These are phyloP conservation scores for Drosophila austrosaltans DNA, from an alignment of 2,888 invertebrate species.

Conservation along the genomic window DNA sequence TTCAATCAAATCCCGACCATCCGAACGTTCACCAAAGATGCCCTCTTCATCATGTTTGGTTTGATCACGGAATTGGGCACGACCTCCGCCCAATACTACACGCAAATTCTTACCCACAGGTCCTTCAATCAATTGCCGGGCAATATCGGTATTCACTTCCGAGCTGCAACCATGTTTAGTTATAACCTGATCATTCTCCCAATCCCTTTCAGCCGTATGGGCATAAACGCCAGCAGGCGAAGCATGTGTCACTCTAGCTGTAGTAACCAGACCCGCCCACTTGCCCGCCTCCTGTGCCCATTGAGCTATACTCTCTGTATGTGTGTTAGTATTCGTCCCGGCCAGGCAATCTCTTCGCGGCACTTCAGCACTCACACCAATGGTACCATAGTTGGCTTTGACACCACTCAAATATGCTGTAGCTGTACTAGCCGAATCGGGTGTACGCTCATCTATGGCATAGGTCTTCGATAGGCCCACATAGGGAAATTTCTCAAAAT, in stretches of 20 bases:
- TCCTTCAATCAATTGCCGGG: conserved; percentile 87
- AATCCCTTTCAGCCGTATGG: conserved; percentile 87
- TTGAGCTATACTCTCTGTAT: conserved; percentile 87
- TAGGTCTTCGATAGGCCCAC: conserved; percentile 86
- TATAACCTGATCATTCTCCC: conserved; percentile 88
- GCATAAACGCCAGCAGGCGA: conserved; percentile 90
- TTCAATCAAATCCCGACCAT: conserved; percentile 87
- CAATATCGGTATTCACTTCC: conserved; percentile 87
- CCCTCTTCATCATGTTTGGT: conserved; percentile 85
- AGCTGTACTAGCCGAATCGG: conserved; percentile 92
- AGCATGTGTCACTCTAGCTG: conserved; percentile 90
- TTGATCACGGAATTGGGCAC: conserved; percentile 71
- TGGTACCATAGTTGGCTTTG: conserved; percentile 90
- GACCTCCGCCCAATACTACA: conserved; percentile 84
- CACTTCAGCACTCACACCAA: conserved; percentile 89
- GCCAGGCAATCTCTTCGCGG: conserved; percentile 86
- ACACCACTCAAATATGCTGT: conserved; percentile 92
- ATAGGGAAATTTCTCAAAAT: conserved; percentile 87
- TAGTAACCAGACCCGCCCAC: conserved; percentile 89
- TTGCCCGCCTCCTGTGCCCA: conserved; percentile 88
- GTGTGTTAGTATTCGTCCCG: conserved; percentile 85
- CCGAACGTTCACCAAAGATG: conserved; percentile 84
- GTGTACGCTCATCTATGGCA: conserved; percentile 89
- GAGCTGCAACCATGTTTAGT: conserved; percentile 82
- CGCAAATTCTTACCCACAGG: conserved; percentile 88